phyloP scores from a whole-genome alignment of 2,113 vertebrate genomes.

The Sapayoa aenigma region DNA sequence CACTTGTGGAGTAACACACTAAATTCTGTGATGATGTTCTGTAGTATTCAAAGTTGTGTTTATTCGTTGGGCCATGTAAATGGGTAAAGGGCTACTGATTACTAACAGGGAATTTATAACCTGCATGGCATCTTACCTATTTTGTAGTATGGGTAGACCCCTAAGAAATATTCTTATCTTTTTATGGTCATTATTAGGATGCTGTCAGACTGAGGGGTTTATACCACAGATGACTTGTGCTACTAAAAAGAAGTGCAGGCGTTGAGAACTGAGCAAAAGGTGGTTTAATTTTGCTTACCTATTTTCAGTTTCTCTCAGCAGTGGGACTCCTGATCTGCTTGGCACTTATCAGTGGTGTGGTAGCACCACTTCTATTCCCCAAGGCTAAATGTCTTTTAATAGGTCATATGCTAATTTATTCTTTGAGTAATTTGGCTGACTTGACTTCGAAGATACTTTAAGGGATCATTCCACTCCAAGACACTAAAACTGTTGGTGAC shows the following conservation, averaged over 20 bases:
- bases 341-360: not conserved
- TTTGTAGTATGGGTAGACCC: not conserved
- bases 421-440: not conserved
- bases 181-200: not conserved
- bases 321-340: not conserved
- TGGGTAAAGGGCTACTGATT: not conserved
- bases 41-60: not conserved
- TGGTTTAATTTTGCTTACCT: not conserved
- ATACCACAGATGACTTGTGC: not conserved
- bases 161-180: not conserved
- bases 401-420: not conserved
- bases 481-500: not conserved
- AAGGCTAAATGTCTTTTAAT: not conserved
- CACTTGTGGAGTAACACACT: not conserved
- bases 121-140: not conserved
- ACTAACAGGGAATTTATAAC: not conserved
- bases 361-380: not conserved
- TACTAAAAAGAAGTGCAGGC: not conserved
- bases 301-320: not conserved
- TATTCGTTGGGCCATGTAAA: not conserved
- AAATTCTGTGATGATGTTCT: not conserved
- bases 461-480: not conserved
- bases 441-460: not conserved
- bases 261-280: not conserved
- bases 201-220: not conserved